These are phyloP conservation scores for Drosophila pectinifera DNA, from an alignment of 1,140 invertebrate genomes.

Conservation along the genomic window DNA sequence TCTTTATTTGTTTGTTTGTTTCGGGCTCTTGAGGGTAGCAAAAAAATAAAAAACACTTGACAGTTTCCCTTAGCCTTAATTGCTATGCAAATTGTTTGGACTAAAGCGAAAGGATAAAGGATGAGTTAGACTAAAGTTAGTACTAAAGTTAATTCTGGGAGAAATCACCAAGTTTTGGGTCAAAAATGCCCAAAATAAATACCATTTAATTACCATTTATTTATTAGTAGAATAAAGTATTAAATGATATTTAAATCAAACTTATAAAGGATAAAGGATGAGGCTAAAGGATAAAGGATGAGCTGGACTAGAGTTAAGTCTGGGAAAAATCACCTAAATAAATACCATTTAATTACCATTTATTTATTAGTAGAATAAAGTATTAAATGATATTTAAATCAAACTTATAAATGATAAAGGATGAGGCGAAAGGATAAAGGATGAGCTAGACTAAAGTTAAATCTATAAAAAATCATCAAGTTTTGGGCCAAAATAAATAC, in stretches of 20 bases:
- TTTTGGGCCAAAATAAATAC: too few species aligned
- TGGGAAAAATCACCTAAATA: too few species aligned
- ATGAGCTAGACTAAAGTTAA: background rate
- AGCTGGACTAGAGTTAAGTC: background rate
- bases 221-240: too few species aligned
- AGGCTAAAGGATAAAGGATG: background rate
- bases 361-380: too few species aligned
- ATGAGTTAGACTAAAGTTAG: background rate
- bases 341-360: too few species aligned
- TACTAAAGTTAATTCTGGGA: background rate
- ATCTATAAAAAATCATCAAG: background rate
- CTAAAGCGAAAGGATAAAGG: background rate
- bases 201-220: too few species aligned
- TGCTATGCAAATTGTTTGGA: slow-evolving; percentile 67
- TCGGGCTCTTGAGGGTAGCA: slow-evolving; percentile 15
- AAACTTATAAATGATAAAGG: too few species aligned
- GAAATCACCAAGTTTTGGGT: too few species aligned
- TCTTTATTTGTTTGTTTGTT: slow-evolving; percentile 62
- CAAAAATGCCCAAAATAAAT: too few species aligned
- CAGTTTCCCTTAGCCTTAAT: slow-evolving; percentile 65
- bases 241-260: background rate
- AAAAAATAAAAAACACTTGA: slow-evolving; percentile 54
- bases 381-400: too few species aligned
- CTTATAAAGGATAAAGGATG: too few species aligned
- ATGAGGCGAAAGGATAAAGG: slow-evolving; percentile 1